Conservation (phyloP, 2,797 vertebrate species). For the Sebastes matsubarae region DNA sequence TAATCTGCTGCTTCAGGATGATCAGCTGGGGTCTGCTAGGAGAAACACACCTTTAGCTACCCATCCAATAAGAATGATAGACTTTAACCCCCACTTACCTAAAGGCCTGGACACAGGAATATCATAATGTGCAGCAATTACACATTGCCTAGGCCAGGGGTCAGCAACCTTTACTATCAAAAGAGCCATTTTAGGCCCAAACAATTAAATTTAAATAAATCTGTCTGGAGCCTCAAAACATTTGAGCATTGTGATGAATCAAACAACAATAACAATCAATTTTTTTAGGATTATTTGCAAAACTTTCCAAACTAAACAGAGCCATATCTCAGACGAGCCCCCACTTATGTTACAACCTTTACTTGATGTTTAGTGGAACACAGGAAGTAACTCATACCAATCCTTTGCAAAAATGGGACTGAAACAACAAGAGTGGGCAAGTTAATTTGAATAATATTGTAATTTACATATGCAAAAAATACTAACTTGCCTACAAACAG, state of each 20-base stretch:
- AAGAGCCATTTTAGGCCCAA: no score
- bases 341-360: neutral
- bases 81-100: neutral
- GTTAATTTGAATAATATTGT: no score
- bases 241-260: neutral
- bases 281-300: neutral
- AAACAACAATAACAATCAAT: neutral
- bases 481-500: no score
- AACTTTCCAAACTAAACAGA: neutral
- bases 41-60: neutral
- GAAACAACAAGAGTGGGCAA: no score
- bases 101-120: neutral
- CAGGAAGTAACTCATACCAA: no score
- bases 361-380: no score
- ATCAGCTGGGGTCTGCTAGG: neutral
- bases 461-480: no score
- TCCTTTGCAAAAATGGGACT: no score
- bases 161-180: no score
- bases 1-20: neutral
- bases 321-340: neutral
- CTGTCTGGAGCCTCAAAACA: no score
- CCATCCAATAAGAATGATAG: neutral
- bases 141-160: no score
- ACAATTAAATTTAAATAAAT: no score
- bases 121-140: neutral